Evolutionary conservation across 1,140 invertebrate species (phyloP), one percentile per base, ranked within the genome.

Genomic region (Coelopa frigida): DNA sequence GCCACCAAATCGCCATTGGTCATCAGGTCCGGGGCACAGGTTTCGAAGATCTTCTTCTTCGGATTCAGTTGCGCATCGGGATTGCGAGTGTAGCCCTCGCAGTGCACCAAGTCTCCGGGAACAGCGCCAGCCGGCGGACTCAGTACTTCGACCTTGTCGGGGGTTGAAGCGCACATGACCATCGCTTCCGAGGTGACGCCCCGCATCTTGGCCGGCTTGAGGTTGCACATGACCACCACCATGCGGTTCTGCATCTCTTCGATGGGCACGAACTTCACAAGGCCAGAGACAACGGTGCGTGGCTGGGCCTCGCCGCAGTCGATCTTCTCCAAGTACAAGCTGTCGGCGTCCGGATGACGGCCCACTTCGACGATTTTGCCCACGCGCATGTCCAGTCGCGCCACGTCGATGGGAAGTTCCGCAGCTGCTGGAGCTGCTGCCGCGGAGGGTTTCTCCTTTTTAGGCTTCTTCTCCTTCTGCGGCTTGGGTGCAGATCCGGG

Each of bases 11-110:
- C 68, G 18, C 71, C 72, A 72, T 90, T 81, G 3, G 85, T 87
- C 64, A 80, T 82, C 38, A 94, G 72, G 70, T 92, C 87, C 3
- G 86, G 86, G 23, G 87, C 87, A 56, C 90, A 83, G 6, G 85
- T 82, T 72, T 96, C 93, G 75, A 92, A 95, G 46, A 95, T 84
- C 72, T 96, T 96, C 71, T 94, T 94, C 66, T 96, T 96, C 0
- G 91, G 90, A 66, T 94, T 94, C 10, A 96, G 71, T 49, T 83
- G 75, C 3, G 78, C 63, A 74, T 95, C 91, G 21, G 92, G 89
- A 50, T 80, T 75, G 22, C 85, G 74, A 8, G 70, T 59, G 60
- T 81, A 92, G 0, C 84, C 86, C 48, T 85, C 81, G 60, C 84
- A 85, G 32, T 75, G 68, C 2, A 94, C 80, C 12, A 82, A 59